Evolutionary conservation across 2,113 vertebrate genomes (phyloP), one percentile per base, ranked within the genome.

Genomic region (Petrocephalus microphthalmus): DNA sequence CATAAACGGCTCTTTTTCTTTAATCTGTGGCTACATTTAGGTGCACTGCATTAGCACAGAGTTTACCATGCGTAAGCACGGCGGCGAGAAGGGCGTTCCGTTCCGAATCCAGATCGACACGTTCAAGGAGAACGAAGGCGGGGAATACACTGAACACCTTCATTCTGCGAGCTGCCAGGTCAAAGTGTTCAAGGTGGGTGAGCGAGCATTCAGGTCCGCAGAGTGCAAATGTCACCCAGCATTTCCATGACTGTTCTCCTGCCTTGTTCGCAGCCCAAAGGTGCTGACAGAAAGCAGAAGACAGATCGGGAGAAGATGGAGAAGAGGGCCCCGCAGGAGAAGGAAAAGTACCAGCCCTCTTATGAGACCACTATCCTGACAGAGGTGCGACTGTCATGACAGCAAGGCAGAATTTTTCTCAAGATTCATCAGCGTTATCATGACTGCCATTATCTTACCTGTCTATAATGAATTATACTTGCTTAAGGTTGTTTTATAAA

Each of bases 31-130:
- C 17, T 60, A 5, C 37, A 8, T 74, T 67, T 88, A 99, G 98
- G 98, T 99, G 67, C 97, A 99, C 91, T 99, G 98, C 89, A 99
- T 99, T 88, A 99, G 98, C 95, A 99, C 98, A 7, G 98, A 99
- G 93, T 99, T 99, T 93, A 99, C 98, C 17, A 98, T 98, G 97
- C 95, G 98, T 33, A 99, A 99, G 89, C 98, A 99, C 0, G 98
- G 98, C 0, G 98, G 98, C 0, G 98, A 99, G 90, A 99, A 99
- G 89, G 98, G 98, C 0, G 98, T 99, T 0, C 98, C 98, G 0
- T 99, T 99, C 91, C 97, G 98, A 64, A 94, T 99, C 81, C 98
- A 99, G 93, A 99, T 99, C 0, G 98, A 99, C 92, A 99, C 98
- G 0, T 99, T 99, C 91, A 96, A 98, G 87, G 97, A 99, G 94